A percentile compares a stretch with the other conserved stretches of the same genome.
phyloP scores from a whole-genome alignment of 2,113 vertebrate species.

The Cepphus grylle region DNA sequence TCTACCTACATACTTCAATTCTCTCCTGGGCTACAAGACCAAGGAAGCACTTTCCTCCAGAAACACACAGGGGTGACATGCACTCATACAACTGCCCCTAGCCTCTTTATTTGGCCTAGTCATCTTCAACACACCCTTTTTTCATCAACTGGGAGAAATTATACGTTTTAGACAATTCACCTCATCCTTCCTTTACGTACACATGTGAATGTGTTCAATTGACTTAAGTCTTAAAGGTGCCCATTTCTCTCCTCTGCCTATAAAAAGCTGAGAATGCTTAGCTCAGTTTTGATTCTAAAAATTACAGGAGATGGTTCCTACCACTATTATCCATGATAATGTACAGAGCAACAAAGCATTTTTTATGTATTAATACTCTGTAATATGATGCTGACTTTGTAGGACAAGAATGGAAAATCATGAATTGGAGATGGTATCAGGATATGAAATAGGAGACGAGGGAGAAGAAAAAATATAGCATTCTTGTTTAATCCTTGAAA shows the following conservation, averaged over 20 bases:
- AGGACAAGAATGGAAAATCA: background rate
- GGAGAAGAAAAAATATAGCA: background rate
- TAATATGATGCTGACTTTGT: background rate
- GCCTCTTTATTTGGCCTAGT: background rate
- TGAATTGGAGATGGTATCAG: background rate
- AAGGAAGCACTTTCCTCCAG: background rate
- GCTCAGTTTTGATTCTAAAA: background rate
- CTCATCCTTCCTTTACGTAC: background rate
- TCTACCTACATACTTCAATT: background rate
- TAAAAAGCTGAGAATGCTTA: background rate
- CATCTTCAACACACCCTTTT: background rate
- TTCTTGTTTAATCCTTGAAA: background rate
- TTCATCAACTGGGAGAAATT: background rate
- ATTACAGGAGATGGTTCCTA: background rate
- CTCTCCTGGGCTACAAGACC: background rate
- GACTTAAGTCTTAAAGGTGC: background rate
- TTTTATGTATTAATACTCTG: background rate
- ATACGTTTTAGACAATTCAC: background rate
- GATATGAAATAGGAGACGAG: background rate
- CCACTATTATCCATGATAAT: background rate
- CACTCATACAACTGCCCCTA: background rate
- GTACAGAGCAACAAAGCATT: background rate
- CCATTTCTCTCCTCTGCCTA: background rate
- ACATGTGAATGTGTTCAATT: background rate
- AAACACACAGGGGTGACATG: accelerated